These are phyloP conservation scores for Nothoprocta perdicaria DNA, from an alignment of 2,113 vertebrate species.

Conservation along the genomic window DNA sequence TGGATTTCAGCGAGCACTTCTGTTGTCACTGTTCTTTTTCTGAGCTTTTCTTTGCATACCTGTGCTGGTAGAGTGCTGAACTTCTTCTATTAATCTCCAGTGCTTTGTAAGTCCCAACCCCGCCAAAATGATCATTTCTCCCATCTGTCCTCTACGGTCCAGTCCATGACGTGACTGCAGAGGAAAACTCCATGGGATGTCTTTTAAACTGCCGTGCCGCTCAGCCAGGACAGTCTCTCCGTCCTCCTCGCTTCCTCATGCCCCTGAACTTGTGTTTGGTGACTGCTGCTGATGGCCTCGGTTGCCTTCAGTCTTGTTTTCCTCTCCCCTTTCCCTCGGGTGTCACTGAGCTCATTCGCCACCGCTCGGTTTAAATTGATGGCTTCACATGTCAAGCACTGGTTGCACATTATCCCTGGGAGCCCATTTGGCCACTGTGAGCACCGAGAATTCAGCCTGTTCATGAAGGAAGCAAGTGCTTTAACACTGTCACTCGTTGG, in stretches of 20 bases:
- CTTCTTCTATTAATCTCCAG: neutral
- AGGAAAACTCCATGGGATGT: neutral
- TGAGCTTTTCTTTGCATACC: neutral
- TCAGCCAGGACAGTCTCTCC: neutral
- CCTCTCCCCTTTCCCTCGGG: neutral
- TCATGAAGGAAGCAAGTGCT: neutral
- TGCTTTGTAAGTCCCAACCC: neutral
- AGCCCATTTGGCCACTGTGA: neutral
- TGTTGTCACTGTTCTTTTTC: neutral
- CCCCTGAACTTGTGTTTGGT: neutral
- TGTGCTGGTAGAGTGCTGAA: neutral
- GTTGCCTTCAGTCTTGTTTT: neutral
- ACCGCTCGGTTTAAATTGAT: neutral
- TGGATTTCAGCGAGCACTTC: neutral
- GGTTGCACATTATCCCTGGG: neutral
- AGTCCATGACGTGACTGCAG: neutral
- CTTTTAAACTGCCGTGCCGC: neutral
- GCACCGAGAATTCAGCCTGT: neutral
- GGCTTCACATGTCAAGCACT: neutral
- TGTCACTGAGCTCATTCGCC: neutral
- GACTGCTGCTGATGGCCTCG: neutral
- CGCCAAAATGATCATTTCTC: neutral
- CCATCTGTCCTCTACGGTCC: neutral
- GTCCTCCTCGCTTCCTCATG: neutral
- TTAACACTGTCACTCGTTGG: neutral